Evolutionary conservation across 2,888 invertebrate genomes (phyloP).

Genomic region (Agapostemon virescens): DNA sequence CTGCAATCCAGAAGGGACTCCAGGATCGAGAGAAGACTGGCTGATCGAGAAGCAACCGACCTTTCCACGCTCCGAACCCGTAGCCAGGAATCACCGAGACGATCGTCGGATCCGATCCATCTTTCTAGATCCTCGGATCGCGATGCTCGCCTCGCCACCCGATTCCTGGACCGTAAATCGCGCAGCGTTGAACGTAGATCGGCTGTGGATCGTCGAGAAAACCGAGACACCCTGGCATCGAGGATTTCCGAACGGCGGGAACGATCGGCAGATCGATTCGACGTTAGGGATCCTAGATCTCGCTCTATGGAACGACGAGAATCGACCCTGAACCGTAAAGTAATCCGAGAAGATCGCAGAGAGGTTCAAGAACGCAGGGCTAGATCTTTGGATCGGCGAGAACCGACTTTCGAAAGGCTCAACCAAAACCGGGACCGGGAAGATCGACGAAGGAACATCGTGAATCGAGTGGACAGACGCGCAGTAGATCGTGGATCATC

Average conservation of each 20-base stretch:
- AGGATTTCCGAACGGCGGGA: constrained; percentile 38
- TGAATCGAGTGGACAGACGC: constrained; percentile 3
- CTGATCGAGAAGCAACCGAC: background rate
- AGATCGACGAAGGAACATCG: constrained; percentile 15
- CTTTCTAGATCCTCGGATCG: constrained; percentile 32
- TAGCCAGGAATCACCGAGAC: constrained; percentile 22
- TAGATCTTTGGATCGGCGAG: constrained; percentile 17
- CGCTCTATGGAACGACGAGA: constrained; percentile 22
- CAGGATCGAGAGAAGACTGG: background rate
- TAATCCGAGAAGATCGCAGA: background rate
- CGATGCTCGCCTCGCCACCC: constrained; percentile 18
- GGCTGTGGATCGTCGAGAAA: constrained; percentile 18
- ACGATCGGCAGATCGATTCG: constrained; percentile 21
- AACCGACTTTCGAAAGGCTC: constrained; percentile 25
- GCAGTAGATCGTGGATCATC: constrained; percentile 30
- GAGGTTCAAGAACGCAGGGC: background rate
- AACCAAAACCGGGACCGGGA: constrained; percentile 28
- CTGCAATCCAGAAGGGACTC: constrained; percentile 8
- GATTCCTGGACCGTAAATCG: constrained; percentile 30
- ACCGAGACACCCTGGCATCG: constrained; percentile 25
- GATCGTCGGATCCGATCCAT: constrained; percentile 30
- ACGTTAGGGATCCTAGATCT: constrained; percentile 31
- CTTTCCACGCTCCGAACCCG: background rate
- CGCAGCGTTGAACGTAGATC: constrained; percentile 24
- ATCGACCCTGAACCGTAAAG: constrained; percentile 10